Percentiles rank a stretch among this genome's conserved stretches.
Evolutionary conservation across 2,113 vertebrate genomes (phyloP).

Genomic region (Ailurus styani): DNA sequence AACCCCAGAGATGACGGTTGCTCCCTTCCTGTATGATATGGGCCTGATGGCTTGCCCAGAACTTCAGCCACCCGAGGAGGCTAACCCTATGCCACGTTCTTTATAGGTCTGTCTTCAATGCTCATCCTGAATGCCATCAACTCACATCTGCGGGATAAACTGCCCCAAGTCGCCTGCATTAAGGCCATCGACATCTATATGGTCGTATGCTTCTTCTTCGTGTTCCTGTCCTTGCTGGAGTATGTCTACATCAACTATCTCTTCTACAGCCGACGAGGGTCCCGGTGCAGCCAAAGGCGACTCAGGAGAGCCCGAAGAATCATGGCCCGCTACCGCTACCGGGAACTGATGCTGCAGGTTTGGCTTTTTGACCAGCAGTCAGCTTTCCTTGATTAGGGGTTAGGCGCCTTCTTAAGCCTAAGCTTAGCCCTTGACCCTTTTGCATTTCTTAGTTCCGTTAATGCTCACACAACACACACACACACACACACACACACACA

Average conservation of each 20-base stretch:
- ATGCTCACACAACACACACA: not conserved
- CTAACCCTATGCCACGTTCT: not conserved
- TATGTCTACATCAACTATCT: constrained; percentile 99
- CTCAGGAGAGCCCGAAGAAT: not conserved
- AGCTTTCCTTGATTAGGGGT: not conserved
- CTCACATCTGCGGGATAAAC: constrained; percentile 94
- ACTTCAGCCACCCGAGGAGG: not conserved
- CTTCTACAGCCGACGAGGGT: constrained; percentile 92
- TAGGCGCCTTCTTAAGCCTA: not conserved
- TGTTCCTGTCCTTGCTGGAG: constrained; percentile 97
- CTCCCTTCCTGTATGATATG: not conserved
- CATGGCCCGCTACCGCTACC: constrained; percentile 25
- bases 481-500: not conserved
- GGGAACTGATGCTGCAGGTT: constrained; percentile 38
- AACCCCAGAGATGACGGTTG: not conserved
- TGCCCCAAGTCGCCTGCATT: constrained; percentile 95
- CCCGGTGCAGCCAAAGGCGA: constrained; percentile 90
- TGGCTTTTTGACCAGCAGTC: constrained; percentile 9
- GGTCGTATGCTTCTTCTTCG: constrained; percentile 97
- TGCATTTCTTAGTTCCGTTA: not conserved
- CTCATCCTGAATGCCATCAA: constrained; percentile 98
- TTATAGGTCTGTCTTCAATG: constrained; percentile 95
- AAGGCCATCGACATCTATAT: constrained; percentile 99
- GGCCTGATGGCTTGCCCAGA: not conserved
- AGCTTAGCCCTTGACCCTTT: not conserved